Evolutionary conservation across 2,113 vertebrate genomes (phyloP).

Genomic region (Tylochromis polylepis): DNA sequence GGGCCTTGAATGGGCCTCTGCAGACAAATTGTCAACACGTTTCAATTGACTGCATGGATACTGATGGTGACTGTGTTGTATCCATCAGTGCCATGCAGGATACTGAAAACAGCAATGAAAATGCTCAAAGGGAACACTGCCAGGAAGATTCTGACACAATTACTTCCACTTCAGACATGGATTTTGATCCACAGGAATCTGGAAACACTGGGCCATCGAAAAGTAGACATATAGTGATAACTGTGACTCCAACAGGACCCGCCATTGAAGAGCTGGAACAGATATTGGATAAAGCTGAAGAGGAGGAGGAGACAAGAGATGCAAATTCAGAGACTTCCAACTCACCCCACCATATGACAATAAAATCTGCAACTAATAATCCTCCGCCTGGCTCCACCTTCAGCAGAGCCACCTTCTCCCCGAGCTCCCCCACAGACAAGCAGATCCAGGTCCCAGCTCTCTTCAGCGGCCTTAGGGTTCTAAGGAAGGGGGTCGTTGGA

Average conservation of each 20-base stretch:
- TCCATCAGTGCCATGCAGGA: not conserved
- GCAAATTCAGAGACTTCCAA: not conserved
- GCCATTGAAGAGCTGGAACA: not conserved
- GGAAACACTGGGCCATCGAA: not conserved
- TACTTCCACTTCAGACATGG: not conserved
- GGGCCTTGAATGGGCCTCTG: not conserved
- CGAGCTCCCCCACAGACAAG: slow-evolving; percentile 67
- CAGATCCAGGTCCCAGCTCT: slow-evolving; percentile 80
- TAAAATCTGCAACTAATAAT: not conserved
- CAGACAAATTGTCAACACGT: not conserved
- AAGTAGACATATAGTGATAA: not conserved
- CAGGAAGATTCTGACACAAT: not conserved
- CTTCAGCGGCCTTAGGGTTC: slow-evolving; percentile 83
- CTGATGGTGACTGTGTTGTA: not conserved
- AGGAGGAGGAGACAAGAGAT: not conserved
- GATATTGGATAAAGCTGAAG: not conserved
- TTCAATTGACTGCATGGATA: not conserved
- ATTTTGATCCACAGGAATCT: not conserved
- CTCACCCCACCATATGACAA: not conserved
- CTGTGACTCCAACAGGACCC: not conserved
- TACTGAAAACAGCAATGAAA: not conserved
- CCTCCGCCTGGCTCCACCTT: slow-evolving; percentile 7
- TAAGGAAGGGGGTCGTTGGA: slow-evolving; percentile 77
- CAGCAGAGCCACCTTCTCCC: slow-evolving; percentile 43
- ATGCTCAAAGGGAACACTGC: not conserved